phyloP scores from a whole-genome alignment of 2,113 vertebrate species.

The Tragulus kanchil region DNA sequence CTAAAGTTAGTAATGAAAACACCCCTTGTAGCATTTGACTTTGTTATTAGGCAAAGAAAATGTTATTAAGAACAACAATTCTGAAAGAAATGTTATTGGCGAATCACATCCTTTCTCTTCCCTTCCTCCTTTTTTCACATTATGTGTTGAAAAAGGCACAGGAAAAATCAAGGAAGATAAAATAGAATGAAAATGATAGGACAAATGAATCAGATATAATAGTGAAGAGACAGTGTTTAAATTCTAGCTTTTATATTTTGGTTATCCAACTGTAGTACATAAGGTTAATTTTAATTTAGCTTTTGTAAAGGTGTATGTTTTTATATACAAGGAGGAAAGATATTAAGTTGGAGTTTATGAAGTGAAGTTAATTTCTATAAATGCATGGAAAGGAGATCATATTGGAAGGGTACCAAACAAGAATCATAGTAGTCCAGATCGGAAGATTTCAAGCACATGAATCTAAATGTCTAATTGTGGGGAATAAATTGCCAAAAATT shows the following conservation, averaged over 20 bases:
- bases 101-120: not conserved
- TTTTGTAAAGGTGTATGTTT: not conserved
- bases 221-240: not conserved
- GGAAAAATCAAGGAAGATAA: conserved; percentile 25
- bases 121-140: not conserved
- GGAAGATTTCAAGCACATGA: conserved; percentile 11
- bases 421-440: not conserved
- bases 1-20: not conserved
- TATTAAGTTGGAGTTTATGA: not conserved
- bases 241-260: not conserved
- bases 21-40: not conserved
- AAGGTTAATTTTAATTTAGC: not conserved
- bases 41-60: not conserved
- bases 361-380: conserved; percentile 32
- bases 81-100: not conserved
- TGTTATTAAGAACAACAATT: not conserved
- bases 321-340: not conserved
- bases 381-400: not conserved
- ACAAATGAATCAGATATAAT: not conserved
- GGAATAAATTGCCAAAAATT: conserved; percentile 30
- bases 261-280: not conserved
- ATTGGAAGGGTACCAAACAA: not conserved
- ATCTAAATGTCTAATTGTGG: not conserved
- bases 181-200: not conserved
- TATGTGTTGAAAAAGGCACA: conserved; percentile 24